These are phyloP conservation scores for Listronotus oregonensis DNA, from an alignment of 1,140 invertebrate species.

Conservation along the genomic window DNA sequence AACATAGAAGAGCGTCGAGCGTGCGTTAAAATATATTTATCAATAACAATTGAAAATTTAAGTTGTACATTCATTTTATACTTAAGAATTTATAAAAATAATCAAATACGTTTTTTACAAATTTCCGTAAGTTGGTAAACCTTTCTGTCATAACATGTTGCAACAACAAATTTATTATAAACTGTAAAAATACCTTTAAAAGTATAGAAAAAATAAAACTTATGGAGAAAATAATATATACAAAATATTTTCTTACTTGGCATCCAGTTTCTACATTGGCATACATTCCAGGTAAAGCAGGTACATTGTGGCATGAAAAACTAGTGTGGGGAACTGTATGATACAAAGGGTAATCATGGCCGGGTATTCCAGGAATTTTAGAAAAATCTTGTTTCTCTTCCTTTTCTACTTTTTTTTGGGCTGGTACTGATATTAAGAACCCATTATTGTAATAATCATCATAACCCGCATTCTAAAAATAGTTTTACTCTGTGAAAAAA, in stretches of 20 bases:
- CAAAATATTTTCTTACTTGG: conserved; percentile 63
- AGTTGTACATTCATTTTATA: too few relatives aligned
- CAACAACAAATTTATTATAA: too few relatives aligned
- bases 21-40: too few relatives aligned
- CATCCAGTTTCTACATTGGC: conserved; percentile 85
- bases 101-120: too few relatives aligned
- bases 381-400: conserved; percentile 75
- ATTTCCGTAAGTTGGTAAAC: too few relatives aligned
- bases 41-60: too few relatives aligned
- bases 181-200: too few relatives aligned
- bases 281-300: conserved; percentile 81
- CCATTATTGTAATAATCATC: conserved; percentile 19
- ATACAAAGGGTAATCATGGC: conserved; percentile 79
- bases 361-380: conserved; percentile 77
- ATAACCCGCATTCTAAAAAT: conserved; percentile 29
- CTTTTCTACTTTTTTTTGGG: conserved; percentile 41
- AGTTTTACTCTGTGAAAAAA: too few relatives aligned
- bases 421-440: conserved; percentile 22
- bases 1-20: too few relatives aligned
- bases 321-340: conserved; percentile 76
- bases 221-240: neutral
- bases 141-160: too few relatives aligned
- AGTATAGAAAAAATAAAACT: too few relatives aligned
- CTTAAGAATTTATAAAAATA: too few relatives aligned
- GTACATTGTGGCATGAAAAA: conserved; percentile 77